Evolutionary conservation across 2,888 invertebrate genomes (phyloP).

Genomic region (Amphimallon solstitiale): DNA sequence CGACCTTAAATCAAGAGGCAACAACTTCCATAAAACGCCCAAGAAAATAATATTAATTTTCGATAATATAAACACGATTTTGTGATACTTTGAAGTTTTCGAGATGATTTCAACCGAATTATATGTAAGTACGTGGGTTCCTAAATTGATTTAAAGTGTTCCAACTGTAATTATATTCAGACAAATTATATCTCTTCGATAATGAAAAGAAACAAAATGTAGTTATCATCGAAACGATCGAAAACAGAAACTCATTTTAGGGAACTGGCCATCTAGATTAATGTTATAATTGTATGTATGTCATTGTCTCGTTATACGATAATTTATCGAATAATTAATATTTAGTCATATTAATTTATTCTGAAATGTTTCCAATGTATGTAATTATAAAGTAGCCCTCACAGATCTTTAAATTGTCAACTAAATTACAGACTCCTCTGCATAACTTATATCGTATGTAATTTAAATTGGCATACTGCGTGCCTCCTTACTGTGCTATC

Average conservation of each 20-base stretch:
- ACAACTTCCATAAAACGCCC: not conserved
- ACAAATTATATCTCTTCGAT: slow-evolving; percentile 29
- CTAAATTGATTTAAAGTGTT: slow-evolving; percentile 35
- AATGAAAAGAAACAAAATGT: slow-evolving; percentile 22
- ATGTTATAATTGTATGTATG: slow-evolving; percentile 36
- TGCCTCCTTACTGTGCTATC: slow-evolving; percentile 6
- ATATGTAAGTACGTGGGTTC: slow-evolving; percentile 3
- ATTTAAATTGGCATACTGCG: slow-evolving; percentile 27
- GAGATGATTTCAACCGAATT: not conserved
- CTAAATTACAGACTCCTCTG: slow-evolving; percentile 39
- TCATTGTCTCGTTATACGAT: slow-evolving; percentile 38
- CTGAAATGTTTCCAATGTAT: slow-evolving; percentile 32
- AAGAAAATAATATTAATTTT: slow-evolving; percentile 28
- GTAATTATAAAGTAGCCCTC: slow-evolving; percentile 40
- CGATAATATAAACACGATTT: slow-evolving; percentile 23
- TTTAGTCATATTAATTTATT: slow-evolving; percentile 37
- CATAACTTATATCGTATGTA: slow-evolving; percentile 33
- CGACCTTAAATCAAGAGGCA: slow-evolving; percentile 29
- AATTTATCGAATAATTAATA: slow-evolving; percentile 40
- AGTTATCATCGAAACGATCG: slow-evolving; percentile 27
- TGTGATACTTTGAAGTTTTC: slow-evolving; percentile 11
- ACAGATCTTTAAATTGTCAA: slow-evolving; percentile 43
- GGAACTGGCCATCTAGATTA: slow-evolving; percentile 25
- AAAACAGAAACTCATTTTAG: slow-evolving; percentile 10
- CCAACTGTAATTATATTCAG: slow-evolving; percentile 34